A percentile compares a stretch with the other conserved stretches of the same genome.
Evolutionary conservation across 23 tunicate species (phyloP).

Genomic region (Styela clava): DNA sequence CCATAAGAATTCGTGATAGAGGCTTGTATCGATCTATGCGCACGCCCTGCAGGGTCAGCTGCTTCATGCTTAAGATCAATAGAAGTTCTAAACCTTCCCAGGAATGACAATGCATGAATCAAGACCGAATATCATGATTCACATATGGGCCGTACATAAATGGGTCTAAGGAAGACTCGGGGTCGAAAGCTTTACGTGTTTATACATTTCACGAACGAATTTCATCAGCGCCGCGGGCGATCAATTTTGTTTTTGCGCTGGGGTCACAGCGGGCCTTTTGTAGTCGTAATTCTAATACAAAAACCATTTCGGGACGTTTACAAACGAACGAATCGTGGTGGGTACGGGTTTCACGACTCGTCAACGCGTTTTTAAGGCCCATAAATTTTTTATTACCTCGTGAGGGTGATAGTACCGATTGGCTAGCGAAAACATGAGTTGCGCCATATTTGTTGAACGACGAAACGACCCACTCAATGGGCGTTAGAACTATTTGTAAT

Average conservation of each 20-base stretch:
- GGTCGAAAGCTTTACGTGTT: neutral
- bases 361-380: neutral
- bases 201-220: neutral
- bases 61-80: neutral
- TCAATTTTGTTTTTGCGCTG: neutral
- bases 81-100: neutral
- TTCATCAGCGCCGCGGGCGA: neutral
- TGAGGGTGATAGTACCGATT: neutral
- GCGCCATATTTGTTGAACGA: neutral
- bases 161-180: neutral
- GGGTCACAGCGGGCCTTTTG: neutral
- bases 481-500: neutral
- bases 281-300: neutral
- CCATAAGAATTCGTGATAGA: neutral
- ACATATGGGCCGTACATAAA: neutral
- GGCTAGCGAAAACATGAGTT: neutral
- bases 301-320: too few species aligned
- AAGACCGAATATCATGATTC: neutral
- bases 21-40: neutral
- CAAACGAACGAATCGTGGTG: too few species aligned
- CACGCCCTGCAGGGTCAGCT: neutral
- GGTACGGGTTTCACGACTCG: too few species aligned
- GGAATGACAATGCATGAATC: neutral
- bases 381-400: neutral
- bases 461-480: neutral